Evolutionary conservation across 35 echinoderm and acorn worm species (phyloP).

Genomic region (Lytechinus variegatus): DNA sequence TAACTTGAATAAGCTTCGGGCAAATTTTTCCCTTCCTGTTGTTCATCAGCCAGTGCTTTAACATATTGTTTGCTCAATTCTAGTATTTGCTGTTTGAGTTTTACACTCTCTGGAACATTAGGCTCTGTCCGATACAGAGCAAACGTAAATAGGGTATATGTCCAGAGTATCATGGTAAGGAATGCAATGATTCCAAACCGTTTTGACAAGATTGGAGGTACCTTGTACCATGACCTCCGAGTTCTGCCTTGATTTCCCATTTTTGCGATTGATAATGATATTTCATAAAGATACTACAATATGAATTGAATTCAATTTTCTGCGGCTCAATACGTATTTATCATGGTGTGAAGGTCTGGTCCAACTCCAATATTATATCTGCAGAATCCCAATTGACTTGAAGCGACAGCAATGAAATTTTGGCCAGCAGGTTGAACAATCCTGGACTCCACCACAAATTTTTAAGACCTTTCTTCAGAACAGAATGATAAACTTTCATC

Average conservation of each 20-base stretch:
- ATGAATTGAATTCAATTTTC: not conserved
- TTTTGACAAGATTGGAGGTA: slow-evolving; percentile 28
- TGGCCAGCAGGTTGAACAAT: not conserved
- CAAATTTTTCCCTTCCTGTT: slow-evolving; percentile 55
- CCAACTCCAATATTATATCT: not conserved
- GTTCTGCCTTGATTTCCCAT: slow-evolving; percentile 23
- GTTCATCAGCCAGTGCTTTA: slow-evolving; percentile 66
- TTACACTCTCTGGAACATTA: slow-evolving; percentile 62
- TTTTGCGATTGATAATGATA: not conserved
- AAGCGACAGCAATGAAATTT: not conserved
- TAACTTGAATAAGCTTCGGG: slow-evolving; percentile 60
- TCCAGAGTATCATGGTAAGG: slow-evolving; percentile 69
- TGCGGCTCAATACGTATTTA: too few relatives aligned
- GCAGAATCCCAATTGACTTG: not conserved
- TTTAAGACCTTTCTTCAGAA: not conserved
- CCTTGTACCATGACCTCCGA: not conserved
- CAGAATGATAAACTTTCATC: not conserved
- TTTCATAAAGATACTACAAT: not conserved
- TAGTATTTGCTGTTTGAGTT: slow-evolving; percentile 56
- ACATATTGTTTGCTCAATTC: slow-evolving; percentile 70
- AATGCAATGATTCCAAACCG: slow-evolving; percentile 57
- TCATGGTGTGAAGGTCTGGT: not conserved
- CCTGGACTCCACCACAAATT: not conserved
- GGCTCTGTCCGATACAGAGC: slow-evolving; percentile 51
- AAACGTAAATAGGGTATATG: slow-evolving; percentile 68